These are phyloP conservation scores for Syngnathus typhle DNA, from an alignment of 2,113 vertebrate species.

Conservation along the genomic window DNA sequence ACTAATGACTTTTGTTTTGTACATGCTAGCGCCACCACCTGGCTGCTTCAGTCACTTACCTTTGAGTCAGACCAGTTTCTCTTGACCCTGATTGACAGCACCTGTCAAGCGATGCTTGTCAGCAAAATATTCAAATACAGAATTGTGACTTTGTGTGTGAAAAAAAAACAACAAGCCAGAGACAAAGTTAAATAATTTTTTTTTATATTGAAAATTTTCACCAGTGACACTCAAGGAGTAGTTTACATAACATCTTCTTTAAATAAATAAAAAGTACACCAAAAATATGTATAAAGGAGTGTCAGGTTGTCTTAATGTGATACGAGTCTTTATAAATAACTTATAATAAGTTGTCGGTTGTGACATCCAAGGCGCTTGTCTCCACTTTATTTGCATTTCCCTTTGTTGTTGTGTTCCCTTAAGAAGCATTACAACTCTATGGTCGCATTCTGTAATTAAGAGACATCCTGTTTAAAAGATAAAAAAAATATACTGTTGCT, in stretches of 20 bases:
- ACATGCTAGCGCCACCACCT: neutral
- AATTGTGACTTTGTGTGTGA: neutral
- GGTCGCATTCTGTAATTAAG: constrained; percentile 63
- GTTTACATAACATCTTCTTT: constrained; percentile 23
- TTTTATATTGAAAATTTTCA: constrained; percentile 60
- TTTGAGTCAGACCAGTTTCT: constrained; percentile 46
- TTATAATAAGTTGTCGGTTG: constrained; percentile 39
- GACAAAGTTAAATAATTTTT: constrained; percentile 22
- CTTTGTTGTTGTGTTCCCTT: constrained; percentile 36
- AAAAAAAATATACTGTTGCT: neutral
- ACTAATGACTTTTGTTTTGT: neutral
- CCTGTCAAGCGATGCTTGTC: constrained; percentile 33
- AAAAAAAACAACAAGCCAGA: constrained; percentile 50
- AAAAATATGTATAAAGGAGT: constrained; percentile 6
- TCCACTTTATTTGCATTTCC: constrained; percentile 54
- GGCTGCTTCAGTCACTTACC: constrained; percentile 45
- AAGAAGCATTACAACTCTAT: constrained; percentile 44
- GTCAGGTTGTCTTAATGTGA: constrained; percentile 3
- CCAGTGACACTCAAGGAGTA: constrained; percentile 61
- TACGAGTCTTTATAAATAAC: constrained; percentile 56
- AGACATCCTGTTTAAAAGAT: constrained; percentile 70
- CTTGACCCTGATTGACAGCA: constrained; percentile 47
- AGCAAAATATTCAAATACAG: neutral
- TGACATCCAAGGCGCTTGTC: constrained; percentile 45
- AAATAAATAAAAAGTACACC: constrained; percentile 64